These are phyloP conservation scores for Sardina pilchardus DNA, from an alignment of 2,113 vertebrate species.

Conservation along the genomic window DNA sequence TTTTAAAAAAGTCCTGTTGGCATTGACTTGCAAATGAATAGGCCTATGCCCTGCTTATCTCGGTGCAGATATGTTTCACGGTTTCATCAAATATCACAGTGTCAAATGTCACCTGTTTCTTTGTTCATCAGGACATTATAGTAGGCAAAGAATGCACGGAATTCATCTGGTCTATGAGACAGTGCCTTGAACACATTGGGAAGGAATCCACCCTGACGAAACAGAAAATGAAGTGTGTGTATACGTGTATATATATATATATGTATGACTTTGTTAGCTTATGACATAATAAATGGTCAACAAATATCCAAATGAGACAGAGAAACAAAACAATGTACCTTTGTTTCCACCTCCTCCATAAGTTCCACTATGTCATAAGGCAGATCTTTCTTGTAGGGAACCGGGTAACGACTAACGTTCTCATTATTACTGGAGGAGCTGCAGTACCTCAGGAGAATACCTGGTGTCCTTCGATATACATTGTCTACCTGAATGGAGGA, in stretches of 20 bases:
- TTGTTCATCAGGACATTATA: slow-evolving; percentile 85
- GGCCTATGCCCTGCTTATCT: background rate
- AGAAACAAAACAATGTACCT: slow-evolving; percentile 60
- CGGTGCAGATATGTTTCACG: background rate
- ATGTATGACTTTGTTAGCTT: too few species aligned
- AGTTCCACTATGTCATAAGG: slow-evolving; percentile 81
- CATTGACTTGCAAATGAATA: background rate
- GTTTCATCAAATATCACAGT: background rate
- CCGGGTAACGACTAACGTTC: slow-evolving; percentile 69
- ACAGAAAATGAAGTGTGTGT: background rate
- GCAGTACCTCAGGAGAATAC: slow-evolving; percentile 23
- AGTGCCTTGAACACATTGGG: slow-evolving; percentile 81
- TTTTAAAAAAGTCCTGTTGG: background rate
- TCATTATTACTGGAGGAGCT: slow-evolving; percentile 58
- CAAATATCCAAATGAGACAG: background rate
- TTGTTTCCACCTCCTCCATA: slow-evolving; percentile 81
- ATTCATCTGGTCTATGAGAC: slow-evolving; percentile 77
- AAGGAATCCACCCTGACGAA: slow-evolving; percentile 74
- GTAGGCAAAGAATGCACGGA: slow-evolving; percentile 84
- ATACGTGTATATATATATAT: too few species aligned
- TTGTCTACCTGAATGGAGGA: slow-evolving; percentile 11
- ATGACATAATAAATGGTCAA: background rate
- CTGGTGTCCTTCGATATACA: background rate
- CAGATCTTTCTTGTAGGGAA: slow-evolving; percentile 81
- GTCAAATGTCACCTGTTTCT: slow-evolving; percentile 74